These are phyloP conservation scores for Salticus scenicus DNA, from an alignment of 2,888 invertebrate species.

Conservation along the genomic window DNA sequence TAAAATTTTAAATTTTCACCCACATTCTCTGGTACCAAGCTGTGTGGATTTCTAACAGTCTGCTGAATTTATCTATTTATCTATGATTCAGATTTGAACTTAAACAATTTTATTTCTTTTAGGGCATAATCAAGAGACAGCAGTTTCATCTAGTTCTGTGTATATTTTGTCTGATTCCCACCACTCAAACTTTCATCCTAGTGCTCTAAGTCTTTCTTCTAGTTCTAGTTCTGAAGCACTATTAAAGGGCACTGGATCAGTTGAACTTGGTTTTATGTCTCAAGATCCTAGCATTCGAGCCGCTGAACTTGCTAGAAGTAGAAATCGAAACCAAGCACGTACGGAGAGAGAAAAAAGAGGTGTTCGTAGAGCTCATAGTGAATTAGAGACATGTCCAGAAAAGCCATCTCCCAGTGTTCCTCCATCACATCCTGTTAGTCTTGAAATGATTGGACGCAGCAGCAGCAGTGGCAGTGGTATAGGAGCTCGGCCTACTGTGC, in stretches of 20 bases:
- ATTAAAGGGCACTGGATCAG: slow-evolving; percentile 79
- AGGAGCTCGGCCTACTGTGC: slow-evolving; percentile 46
- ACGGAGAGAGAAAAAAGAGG: slow-evolving; percentile 69
- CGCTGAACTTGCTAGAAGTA: slow-evolving; percentile 66
- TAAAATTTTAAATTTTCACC: too few species aligned
- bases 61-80: too few species aligned
- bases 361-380: slow-evolving; percentile 75
- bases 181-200: slow-evolving; percentile 59
- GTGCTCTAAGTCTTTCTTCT: slow-evolving; percentile 67
- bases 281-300: slow-evolving; percentile 72
- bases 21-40: too few species aligned
- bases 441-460: slow-evolving; percentile 72
- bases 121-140: slow-evolving; percentile 56
- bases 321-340: slow-evolving; percentile 59
- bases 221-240: slow-evolving; percentile 70
- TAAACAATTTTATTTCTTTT: not conserved
- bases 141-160: slow-evolving; percentile 59
- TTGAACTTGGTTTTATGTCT: slow-evolving; percentile 79
- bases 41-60: too few species aligned
- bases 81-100: too few species aligned
- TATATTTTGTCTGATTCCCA: slow-evolving; percentile 56
- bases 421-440: slow-evolving; percentile 73
- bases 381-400: slow-evolving; percentile 73
- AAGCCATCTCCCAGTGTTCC: slow-evolving; percentile 70
- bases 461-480: slow-evolving; percentile 68